phyloP scores from a whole-genome alignment of 2,797 vertebrate species.

The Sebastes kiyomatsui region DNA sequence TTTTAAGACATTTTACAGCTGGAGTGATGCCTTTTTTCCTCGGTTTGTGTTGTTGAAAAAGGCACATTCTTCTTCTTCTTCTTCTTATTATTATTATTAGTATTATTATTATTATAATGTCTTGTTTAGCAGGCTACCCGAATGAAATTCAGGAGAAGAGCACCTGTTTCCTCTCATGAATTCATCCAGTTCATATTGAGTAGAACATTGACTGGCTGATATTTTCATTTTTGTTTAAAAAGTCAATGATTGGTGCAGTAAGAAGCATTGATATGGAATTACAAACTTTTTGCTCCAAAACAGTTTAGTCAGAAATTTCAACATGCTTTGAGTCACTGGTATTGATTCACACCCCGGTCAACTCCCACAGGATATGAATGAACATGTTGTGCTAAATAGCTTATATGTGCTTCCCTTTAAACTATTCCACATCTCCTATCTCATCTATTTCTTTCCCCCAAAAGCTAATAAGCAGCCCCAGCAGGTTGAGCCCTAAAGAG shows the following conservation, averaged over 20 bases:
- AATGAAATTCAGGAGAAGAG: neutral
- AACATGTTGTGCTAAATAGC: neutral
- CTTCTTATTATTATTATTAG: neutral
- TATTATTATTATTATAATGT: no score
- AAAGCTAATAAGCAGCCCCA: slow-evolving; percentile 1
- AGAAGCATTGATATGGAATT: neutral
- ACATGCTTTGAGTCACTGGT: neutral
- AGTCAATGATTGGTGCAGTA: neutral
- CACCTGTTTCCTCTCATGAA: neutral
- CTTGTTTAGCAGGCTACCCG: neutral
- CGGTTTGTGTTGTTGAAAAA: neutral
- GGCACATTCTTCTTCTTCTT: no score
- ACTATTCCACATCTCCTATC: neutral
- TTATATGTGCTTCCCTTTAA: neutral
- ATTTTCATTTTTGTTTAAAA: neutral
- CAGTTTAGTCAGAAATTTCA: neutral
- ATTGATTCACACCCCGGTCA: slow-evolving; percentile 2
- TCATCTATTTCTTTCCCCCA: neutral
- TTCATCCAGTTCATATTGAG: neutral
- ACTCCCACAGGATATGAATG: neutral
- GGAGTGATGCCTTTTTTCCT: neutral
- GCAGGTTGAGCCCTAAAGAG: neutral
- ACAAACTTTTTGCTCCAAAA: neutral
- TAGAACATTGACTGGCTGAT: neutral
- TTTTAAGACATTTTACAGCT: neutral